Conservation (phyloP, 2,113 vertebrate species). For the Fulica atra region DNA sequence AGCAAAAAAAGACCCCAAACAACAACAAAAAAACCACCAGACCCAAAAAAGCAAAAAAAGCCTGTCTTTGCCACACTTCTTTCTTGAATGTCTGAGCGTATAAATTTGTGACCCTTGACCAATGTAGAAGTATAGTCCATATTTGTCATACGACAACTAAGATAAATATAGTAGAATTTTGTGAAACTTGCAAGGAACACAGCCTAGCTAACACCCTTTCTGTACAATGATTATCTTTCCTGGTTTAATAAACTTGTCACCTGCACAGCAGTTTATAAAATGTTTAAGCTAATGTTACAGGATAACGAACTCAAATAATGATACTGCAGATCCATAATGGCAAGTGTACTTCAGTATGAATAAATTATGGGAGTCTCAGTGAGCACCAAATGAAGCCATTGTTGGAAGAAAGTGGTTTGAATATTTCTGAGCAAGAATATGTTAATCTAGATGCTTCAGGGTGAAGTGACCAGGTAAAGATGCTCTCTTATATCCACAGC, state of each 20-base stretch:
- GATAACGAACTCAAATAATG: conserved; percentile 27
- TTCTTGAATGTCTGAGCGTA: background rate
- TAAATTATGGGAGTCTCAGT: conserved; percentile 53
- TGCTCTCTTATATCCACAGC: background rate
- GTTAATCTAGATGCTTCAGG: background rate
- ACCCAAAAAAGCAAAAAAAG: background rate
- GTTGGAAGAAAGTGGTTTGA: background rate
- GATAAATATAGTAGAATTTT: background rate
- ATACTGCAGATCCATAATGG: conserved; percentile 28
- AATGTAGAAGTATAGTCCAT: background rate
- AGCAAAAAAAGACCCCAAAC: background rate
- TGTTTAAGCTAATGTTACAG: conserved; percentile 50
- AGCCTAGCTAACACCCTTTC: background rate
- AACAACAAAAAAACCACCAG: background rate
- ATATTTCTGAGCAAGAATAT: background rate
- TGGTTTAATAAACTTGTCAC: conserved; percentile 69
- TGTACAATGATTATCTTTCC: background rate
- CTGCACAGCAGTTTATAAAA: conserved; percentile 68
- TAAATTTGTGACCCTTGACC: background rate
- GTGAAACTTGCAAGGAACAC: background rate
- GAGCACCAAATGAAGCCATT: background rate
- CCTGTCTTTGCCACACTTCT: background rate
- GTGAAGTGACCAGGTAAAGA: background rate
- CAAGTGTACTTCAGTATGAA: conserved; percentile 45
- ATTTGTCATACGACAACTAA: background rate